These are phyloP conservation scores for Lumbricus terrestris DNA, from an alignment of 2,888 invertebrate genomes.

Conservation along the genomic window DNA sequence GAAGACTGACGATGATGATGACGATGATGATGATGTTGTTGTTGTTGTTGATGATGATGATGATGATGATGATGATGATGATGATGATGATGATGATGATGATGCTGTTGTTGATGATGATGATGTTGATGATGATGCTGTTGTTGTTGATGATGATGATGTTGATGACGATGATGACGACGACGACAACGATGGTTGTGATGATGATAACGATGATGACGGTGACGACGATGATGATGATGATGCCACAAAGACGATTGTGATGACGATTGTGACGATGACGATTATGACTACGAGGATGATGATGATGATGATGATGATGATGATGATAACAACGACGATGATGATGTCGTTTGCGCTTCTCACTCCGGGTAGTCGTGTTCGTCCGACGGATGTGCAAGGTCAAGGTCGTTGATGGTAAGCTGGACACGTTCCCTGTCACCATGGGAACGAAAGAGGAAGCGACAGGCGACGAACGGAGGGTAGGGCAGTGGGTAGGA, in stretches of 20 bases:
- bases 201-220: not conserved
- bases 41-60: too few species aligned
- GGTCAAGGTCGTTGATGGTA: constrained; percentile 63
- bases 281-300: constrained; percentile 14
- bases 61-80: too few species aligned
- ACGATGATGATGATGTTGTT: too few species aligned
- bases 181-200: not conserved
- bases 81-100: too few species aligned
- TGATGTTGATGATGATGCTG: too few species aligned
- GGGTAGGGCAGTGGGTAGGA: not conserved
- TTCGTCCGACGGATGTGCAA: constrained; percentile 38
- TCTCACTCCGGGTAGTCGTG: constrained; percentile 47
- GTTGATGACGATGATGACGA: too few species aligned
- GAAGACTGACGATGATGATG: too few species aligned
- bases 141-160: too few species aligned
- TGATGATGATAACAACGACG: constrained; percentile 13
- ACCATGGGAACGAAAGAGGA: not conserved
- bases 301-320: constrained; percentile 15
- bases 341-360: not conserved
- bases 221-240: not conserved
- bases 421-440: constrained; percentile 69
- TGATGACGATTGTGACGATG: not conserved
- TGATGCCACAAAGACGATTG: not conserved
- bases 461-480: not conserved
- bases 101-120: too few species aligned